Evolutionary conservation across 2,888 invertebrate genomes (phyloP), one percentile per base, ranked within the genome.

Genomic region (Aporophyla nigra): DNA sequence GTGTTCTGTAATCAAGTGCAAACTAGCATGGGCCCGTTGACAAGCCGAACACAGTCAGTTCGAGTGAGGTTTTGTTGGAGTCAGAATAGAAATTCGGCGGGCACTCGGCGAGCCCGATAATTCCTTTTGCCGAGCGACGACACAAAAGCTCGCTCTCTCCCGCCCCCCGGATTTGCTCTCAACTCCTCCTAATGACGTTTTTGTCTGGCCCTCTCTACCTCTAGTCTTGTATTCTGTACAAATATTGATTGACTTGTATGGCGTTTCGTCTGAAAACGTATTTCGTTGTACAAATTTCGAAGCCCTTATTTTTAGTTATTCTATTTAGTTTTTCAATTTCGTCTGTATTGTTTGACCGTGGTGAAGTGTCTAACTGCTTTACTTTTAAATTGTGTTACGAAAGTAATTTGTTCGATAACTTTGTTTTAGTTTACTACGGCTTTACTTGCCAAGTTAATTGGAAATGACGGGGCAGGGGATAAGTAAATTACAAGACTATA

Each of bases 141-240:
- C 88, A 92, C 92, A 92, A 92, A 92, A 89, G 89, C 87, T 75
- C 77, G 82, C 83, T 85, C 80, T 76, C 84, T 79, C 81, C 85
- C 80, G 77, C 85, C 89, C 86, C 76, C 88, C 90, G 89, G 91
- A 91, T 91, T 92, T 91, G 85, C 88, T 87, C 90, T 87, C 88
- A 82, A 87, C 84, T 86, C 77, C 86, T 82, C 84, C 89, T 93
- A 93, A 93, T 92, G 91, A 92, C 91, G 91, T 93, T 92, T 93
- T 93, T 93, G 92, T 92, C 91, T 91, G 91, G 84, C 86, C 83
- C 82, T 85, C 84, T 83, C 74, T 76, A 78, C 76, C 77, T 84
- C 82, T 83, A 83, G 82, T 83, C 87, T 86, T 87, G 86, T 88
- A 87, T 88, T 90, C 87, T 86, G 88, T 86, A 88, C 88, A 89